phyloP scores from a whole-genome alignment of 2,797 vertebrate genomes.

The Phylloscopus collybita region DNA sequence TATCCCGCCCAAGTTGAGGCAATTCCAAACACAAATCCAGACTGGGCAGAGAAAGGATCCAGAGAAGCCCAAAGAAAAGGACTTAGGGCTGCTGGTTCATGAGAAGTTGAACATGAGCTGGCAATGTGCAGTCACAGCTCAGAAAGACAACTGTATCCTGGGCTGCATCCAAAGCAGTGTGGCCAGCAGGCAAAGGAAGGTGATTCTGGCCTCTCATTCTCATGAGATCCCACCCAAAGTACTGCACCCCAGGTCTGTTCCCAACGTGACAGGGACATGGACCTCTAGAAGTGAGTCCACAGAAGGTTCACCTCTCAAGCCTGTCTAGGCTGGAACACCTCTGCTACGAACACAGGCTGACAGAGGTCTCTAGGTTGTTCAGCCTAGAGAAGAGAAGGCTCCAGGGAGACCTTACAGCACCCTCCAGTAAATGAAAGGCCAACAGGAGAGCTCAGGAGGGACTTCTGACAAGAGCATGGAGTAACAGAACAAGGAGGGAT shows the following conservation, averaged over 20 bases:
- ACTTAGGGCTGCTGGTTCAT: background rate
- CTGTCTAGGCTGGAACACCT: background rate
- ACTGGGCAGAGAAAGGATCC: background rate
- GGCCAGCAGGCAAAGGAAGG: background rate
- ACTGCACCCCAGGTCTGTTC: background rate
- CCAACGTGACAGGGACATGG: background rate
- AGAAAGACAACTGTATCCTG: background rate
- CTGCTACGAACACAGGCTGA: background rate
- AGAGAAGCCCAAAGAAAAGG: background rate
- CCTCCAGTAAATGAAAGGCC: background rate
- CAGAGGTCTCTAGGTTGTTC: background rate
- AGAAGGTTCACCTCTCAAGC: background rate
- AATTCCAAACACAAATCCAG: background rate
- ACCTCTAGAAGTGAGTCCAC: background rate
- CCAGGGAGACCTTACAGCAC: background rate
- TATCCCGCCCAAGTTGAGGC: background rate
- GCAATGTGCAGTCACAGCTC: background rate
- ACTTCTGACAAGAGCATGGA: background rate
- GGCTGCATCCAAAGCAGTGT: background rate
- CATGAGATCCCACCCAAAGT: background rate
- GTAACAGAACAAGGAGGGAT: background rate
- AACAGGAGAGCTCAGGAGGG: background rate
- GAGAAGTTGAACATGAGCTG: background rate
- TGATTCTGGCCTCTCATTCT: background rate
- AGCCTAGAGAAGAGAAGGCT: background rate